A percentile compares a stretch with the other conserved stretches of the same genome.
phyloP scores from a whole-genome alignment of 2,113 vertebrate genomes.

The Tinamus guttatus region DNA sequence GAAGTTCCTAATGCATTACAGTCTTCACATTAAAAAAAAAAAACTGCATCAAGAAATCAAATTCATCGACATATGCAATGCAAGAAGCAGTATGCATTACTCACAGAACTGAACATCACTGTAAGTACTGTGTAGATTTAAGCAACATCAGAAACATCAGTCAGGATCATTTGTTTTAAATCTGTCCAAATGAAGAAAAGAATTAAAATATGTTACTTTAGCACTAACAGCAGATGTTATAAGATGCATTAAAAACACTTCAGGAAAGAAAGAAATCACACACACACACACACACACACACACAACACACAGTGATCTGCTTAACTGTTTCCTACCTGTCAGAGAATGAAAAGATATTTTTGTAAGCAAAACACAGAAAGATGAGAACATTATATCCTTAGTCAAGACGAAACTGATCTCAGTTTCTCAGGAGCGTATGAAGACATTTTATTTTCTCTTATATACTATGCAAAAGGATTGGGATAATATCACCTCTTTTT shows the following conservation, averaged over 20 bases:
- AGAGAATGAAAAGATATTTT: background rate
- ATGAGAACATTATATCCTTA: background rate
- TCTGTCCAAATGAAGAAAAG: slow-evolving; percentile 20
- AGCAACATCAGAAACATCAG: background rate
- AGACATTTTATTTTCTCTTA: background rate
- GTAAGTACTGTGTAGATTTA: background rate
- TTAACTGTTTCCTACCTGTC: background rate
- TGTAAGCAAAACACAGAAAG: background rate
- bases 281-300: background rate
- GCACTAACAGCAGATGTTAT: background rate
- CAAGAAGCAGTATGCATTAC: slow-evolving; percentile 34
- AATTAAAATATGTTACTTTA: background rate
- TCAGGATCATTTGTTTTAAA: slow-evolving; percentile 16
- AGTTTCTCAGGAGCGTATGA: background rate
- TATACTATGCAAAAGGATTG: background rate
- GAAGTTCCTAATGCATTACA: slow-evolving; percentile 12
- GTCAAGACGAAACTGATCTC: background rate
- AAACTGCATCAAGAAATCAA: background rate
- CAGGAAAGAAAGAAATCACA: background rate
- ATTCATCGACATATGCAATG: slow-evolving; percentile 25
- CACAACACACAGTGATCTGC: too few species aligned
- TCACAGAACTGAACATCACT: background rate
- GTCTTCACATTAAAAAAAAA: slow-evolving; percentile 4
- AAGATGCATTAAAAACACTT: background rate
- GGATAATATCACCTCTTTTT: background rate